Percentiles rank a stretch among this genome's conserved stretches.
Evolutionary conservation across 2,113 vertebrate genomes (phyloP).

Genomic region (Lophotis ruficrista): DNA sequence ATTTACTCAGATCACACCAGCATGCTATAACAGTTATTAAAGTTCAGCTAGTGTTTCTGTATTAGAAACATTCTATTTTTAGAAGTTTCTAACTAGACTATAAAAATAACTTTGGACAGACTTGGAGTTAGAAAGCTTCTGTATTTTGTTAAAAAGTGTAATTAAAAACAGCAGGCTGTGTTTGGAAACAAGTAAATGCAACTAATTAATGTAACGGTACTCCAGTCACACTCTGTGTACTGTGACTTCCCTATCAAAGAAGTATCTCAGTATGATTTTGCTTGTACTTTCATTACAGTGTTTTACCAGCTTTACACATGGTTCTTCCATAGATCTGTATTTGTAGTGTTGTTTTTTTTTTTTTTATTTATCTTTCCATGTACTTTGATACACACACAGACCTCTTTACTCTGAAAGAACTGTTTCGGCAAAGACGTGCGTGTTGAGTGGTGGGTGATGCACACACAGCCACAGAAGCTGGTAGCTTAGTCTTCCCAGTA

Average conservation of each 20-base stretch:
- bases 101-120: neutral
- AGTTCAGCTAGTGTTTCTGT: neutral
- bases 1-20: neutral
- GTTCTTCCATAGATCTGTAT: neutral
- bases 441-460: neutral
- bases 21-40: neutral
- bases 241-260: neutral
- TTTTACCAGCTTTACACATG: fast-evolving
- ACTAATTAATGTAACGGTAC: neutral
- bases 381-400: neutral
- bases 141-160: neutral
- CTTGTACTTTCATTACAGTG: neutral
- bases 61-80: constrained; percentile 6
- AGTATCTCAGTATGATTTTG: neutral
- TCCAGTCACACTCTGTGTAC: neutral
- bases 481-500: neutral
- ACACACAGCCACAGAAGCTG: neutral
- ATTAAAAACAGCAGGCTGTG: neutral
- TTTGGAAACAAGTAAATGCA: neutral
- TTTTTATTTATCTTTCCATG: neutral
- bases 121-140: neutral
- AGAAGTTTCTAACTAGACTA: neutral
- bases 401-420: neutral
- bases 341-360: neutral
- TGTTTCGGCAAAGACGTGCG: neutral